A percentile compares a stretch with the other conserved stretches of the same genome.
phyloP scores from a whole-genome alignment of 2,888 invertebrate species.

The Macrostomum cliftonense region DNA sequence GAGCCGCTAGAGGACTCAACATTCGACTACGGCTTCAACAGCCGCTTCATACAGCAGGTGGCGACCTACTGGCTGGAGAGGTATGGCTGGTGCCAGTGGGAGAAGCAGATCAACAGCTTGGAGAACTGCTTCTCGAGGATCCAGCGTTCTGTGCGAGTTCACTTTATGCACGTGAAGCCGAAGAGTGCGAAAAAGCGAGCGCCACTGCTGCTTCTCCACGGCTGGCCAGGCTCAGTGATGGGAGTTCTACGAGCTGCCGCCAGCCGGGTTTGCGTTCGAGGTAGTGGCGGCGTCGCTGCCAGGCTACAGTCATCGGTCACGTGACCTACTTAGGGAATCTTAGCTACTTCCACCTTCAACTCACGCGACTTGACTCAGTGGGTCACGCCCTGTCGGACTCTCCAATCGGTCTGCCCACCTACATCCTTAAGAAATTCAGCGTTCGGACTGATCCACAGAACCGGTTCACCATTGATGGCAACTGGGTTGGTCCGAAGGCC shows the following conservation, averaged over 20 bases:
- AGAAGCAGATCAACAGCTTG: constrained; percentile 52
- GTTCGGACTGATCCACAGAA: constrained; percentile 46
- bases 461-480: constrained; percentile 16
- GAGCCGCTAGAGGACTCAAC: no score
- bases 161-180: constrained; percentile 54
- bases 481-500: constrained; percentile 42
- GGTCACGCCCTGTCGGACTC: constrained; percentile 53
- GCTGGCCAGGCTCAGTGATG: constrained; percentile 67
- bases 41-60: neutral
- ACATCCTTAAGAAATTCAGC: constrained; percentile 70
- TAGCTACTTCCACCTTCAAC: constrained; percentile 53
- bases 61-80: constrained; percentile 52
- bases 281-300: constrained; percentile 42
- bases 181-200: constrained; percentile 15
- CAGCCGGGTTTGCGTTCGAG: constrained; percentile 26
- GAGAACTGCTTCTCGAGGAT: constrained; percentile 57
- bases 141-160: constrained; percentile 55
- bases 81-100: constrained; percentile 54
- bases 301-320: constrained; percentile 41
- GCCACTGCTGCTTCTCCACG: constrained; percentile 56
- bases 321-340: no score
- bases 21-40: no score
- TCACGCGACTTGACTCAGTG: constrained; percentile 67
- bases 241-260: constrained; percentile 53
- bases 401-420: constrained; percentile 67